Evolutionary conservation across 2,888 invertebrate genomes (phyloP).

Genomic region (Andricus curvator): DNA sequence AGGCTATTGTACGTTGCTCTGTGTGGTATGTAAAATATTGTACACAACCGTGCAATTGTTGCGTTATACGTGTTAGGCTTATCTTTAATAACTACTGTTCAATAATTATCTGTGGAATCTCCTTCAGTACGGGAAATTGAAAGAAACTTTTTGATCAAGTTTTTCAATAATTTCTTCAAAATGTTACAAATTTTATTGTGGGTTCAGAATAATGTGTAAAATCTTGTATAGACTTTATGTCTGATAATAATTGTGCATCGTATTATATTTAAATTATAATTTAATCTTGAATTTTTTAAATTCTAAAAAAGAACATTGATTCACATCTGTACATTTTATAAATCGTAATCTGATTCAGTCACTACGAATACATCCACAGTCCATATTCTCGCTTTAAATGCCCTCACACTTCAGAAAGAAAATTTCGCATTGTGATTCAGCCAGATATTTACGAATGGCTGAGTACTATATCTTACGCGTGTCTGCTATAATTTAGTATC

Average conservation of each 20-base stretch:
- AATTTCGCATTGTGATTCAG: slow-evolving; percentile 6
- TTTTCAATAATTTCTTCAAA: background rate
- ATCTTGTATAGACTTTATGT: too few relatives aligned
- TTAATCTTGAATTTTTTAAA: background rate
- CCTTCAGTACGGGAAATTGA: background rate
- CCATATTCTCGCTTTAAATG: background rate
- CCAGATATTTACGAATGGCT: slow-evolving; percentile 14
- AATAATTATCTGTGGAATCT: background rate
- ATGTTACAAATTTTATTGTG: background rate
- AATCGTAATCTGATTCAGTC: background rate
- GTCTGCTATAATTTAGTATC: background rate
- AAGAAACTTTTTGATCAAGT: background rate
- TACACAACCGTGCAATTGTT: background rate
- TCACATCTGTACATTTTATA: background rate
- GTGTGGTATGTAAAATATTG: background rate
- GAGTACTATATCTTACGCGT: slow-evolving; percentile 1
- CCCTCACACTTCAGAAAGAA: background rate
- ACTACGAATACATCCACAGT: background rate
- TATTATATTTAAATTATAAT: too few relatives aligned
- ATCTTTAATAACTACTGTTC: background rate
- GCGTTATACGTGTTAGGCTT: background rate
- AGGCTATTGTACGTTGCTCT: background rate
- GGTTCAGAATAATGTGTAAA: too few relatives aligned
- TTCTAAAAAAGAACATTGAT: background rate
- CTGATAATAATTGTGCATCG: too few relatives aligned